Percentiles rank a stretch among this genome's conserved stretches.
phyloP scores from a whole-genome alignment of 2,888 invertebrate genomes.

The Drosophila limbata region DNA sequence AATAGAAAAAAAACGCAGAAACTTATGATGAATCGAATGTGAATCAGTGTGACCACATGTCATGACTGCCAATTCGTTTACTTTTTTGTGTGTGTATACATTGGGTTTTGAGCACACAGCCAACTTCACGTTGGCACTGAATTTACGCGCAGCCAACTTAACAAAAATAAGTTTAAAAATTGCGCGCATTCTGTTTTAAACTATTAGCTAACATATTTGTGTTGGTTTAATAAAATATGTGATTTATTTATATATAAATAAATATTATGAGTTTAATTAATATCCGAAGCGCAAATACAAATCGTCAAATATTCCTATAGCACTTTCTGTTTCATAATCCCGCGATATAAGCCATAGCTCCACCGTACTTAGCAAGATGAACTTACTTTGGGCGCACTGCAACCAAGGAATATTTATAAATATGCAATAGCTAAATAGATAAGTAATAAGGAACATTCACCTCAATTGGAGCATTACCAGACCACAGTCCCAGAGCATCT shows the following conservation, averaged over 20 bases:
- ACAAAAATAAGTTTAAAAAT: not conserved
- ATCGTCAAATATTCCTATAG: constrained; percentile 9
- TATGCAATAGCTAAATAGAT: not conserved
- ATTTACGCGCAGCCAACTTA: constrained; percentile 31
- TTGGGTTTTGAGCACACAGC: constrained; percentile 1
- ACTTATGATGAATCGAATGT: constrained; percentile 17
- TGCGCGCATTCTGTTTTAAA: not conserved
- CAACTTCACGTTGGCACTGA: constrained; percentile 11
- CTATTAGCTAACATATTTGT: not conserved
- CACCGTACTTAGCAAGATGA: constrained; percentile 28
- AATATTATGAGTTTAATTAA: not conserved
- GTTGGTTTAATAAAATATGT: not conserved
- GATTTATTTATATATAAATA: not conserved
- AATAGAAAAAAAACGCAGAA: too few relatives aligned
- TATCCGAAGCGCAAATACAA: constrained; percentile 10
- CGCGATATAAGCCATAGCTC: constrained; percentile 19
- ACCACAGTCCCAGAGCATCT: constrained; percentile 27
- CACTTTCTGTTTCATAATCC: constrained; percentile 15
- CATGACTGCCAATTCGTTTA: constrained; percentile 9
- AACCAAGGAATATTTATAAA: not conserved
- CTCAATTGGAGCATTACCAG: constrained; percentile 14
- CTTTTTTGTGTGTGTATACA: not conserved
- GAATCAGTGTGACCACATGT: constrained; percentile 26
- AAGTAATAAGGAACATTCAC: not conserved
- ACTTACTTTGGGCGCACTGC: constrained; percentile 24